Evolutionary conservation across 2,797 vertebrate species (phyloP), one percentile per base, ranked within the genome.

Genomic region (Furcifer pardalis): DNA sequence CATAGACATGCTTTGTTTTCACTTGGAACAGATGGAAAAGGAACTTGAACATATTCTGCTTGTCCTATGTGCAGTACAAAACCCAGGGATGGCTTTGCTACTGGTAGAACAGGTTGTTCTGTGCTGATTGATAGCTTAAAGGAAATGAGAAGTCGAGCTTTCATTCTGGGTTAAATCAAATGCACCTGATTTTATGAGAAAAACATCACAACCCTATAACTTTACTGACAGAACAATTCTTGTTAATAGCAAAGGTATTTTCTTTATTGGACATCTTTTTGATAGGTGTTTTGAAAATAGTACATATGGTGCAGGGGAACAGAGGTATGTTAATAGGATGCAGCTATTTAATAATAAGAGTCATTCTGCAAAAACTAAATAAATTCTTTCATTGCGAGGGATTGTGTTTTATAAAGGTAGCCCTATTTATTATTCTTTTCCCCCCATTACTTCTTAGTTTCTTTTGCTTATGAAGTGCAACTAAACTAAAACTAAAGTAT

Each of bases 11-110:
- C 69, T 79, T 46, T 79, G 2, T 59, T 84, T 73, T 42, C 46
- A 17, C 17, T 73, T 32, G 19, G 83, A 79, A 79, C 19, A 74
- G 27, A 79, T 37, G 79, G 44, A 52, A 79, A 84, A 84, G 40
- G 4, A 32, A 84, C 35, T 79, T 72, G 17, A 63, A 63, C 27
- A 12, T 37, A 37, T 79, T 44, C 59, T 32, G 40, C 23, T 49
- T 49, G 9, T 37, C n/a, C 25, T 8, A 2, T 62, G 17, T 52
- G 74, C 27, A 77, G 49, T 25, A 62, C 9, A 56, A 19, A 63
- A 35, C 49, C 5, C 17, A 40, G 10, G 19, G 4, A 10, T 52
- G 44, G 32, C 40, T 84, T 84, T 37, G 30, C 69, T 10, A 3
- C 37, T 65, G 25, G 42, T 3, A 42, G 86, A 80, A 80, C 9